phyloP scores from a whole-genome alignment of 2,113 vertebrate species.

The Microcebus jonahi region DNA sequence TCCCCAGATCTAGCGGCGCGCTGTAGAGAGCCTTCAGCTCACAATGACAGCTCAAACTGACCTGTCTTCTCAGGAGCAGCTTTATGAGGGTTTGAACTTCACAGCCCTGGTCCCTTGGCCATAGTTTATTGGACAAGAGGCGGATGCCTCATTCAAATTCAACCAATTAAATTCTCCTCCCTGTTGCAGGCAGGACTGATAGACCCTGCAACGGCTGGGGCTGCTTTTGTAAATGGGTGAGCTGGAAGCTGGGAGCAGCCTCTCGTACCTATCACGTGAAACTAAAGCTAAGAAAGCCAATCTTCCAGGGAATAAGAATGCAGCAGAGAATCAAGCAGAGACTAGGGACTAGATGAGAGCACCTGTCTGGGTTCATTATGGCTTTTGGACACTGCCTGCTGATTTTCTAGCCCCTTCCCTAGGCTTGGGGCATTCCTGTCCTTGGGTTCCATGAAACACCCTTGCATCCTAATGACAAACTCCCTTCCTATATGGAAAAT shows the following conservation, averaged over 20 bases:
- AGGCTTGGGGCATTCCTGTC: neutral
- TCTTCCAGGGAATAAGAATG: slow-evolving; percentile 39
- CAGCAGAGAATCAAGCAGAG: slow-evolving; percentile 5
- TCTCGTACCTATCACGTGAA: neutral
- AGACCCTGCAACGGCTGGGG: neutral
- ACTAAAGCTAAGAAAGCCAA: neutral
- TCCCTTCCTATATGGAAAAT: neutral
- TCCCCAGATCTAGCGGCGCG: neutral
- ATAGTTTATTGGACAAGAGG: neutral
- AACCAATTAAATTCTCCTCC: neutral
- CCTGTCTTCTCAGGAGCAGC: neutral
- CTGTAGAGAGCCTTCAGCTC: neutral
- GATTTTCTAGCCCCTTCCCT: neutral
- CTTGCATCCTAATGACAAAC: neutral
- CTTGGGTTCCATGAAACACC: neutral
- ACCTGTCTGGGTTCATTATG: neutral
- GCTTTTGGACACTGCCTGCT: neutral
- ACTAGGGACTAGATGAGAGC: neutral
- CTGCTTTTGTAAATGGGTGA: neutral
- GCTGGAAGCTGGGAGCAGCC: neutral
- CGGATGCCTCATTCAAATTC: neutral
- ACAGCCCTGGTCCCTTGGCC: neutral
- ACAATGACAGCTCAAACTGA: neutral
- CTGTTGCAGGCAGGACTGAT: neutral
- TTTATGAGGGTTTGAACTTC: neutral